These are phyloP conservation scores for Euzetes globulus DNA, from an alignment of 2,888 invertebrate genomes.

Conservation along the genomic window DNA sequence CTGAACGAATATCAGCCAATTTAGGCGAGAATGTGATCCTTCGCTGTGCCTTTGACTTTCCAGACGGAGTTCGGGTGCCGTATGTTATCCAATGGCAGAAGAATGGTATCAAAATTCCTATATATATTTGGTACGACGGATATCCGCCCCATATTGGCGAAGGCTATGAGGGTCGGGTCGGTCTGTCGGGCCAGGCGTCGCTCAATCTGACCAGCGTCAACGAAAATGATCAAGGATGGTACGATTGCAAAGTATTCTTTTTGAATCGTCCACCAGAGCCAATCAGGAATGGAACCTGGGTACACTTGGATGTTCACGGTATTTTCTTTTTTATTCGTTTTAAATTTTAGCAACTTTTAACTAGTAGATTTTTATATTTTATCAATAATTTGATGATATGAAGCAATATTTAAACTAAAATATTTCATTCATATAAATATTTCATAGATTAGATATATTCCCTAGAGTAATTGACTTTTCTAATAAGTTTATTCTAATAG, in stretches of 20 bases:
- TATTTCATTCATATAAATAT: too few relatives aligned
- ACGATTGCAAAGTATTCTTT: slow-evolving; percentile 88
- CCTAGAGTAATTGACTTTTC: too few relatives aligned
- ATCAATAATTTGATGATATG: too few relatives aligned
- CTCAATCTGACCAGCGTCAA: slow-evolving; percentile 90
- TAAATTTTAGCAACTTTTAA: too few relatives aligned
- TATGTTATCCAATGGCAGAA: slow-evolving; percentile 99
- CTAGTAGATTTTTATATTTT: too few relatives aligned
- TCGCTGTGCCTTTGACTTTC: slow-evolving; percentile 96
- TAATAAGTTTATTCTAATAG: too few relatives aligned
- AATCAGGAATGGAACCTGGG: slow-evolving; percentile 79
- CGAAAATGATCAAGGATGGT: slow-evolving; percentile 96
- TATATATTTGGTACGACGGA: slow-evolving; percentile 96
- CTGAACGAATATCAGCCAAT: slow-evolving; percentile 61
- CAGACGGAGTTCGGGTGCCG: slow-evolving; percentile 59
- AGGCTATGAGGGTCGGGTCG: slow-evolving; percentile 85
- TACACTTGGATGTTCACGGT: slow-evolving; percentile 75
- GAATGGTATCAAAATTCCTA: slow-evolving; percentile 91
- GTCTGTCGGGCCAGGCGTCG: slow-evolving; percentile 78
- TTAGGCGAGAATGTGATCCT: slow-evolving; percentile 91
- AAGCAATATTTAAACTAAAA: too few relatives aligned
- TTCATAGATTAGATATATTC: too few relatives aligned
- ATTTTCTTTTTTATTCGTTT: background rate
- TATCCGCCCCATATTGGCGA: slow-evolving; percentile 93
- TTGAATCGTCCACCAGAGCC: slow-evolving; percentile 61